Evolutionary conservation across 2,113 vertebrate species (phyloP), one percentile per base, ranked within the genome.

Genomic region (Dromaius novaehollandiae): DNA sequence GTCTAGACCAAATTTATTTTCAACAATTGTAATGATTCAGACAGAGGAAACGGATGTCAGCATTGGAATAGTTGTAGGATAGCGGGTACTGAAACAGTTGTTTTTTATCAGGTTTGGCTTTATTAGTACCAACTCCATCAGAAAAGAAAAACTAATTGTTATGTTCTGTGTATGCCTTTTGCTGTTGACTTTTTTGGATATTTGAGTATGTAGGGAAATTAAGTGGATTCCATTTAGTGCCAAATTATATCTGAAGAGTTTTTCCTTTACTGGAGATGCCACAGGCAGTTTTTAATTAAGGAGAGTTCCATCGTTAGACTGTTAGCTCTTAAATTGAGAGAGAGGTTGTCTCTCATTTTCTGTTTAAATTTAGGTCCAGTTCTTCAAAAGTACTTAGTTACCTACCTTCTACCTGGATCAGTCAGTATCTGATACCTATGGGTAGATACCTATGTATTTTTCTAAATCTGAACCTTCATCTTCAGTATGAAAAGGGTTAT

Each of bases 341-440:
- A 58, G 30, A 58, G 36, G 88, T 86, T 78, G 58, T 82, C 25
- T 95, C 71, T 82, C 28, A 68, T 91, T 93, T 96, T 91, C 89
- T 93, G 75, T 89, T 95, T 91, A 95, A 96, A 93, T 92, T 95
- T 95, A 93, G 87, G 93, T 60, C 80, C 48, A 2, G 1, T 86
- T 92, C 88, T 90, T 90, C 60, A 88, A 1, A 86, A 94, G 93
- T 95, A 88, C 94, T 87, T 0, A 1, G 80, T 96, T 96, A 90
- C 92, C 76, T 90, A 15, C 95, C 95, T 96, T 96, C 96, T 95
- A 93, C 93, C 91, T 65, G 90, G 68, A 91, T 95, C 95, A 96
- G 60, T 95, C 85, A 88, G 53, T 86, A 96, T 97, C 85, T 86
- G 95, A 93, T 96, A 32, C 78, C 38, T 77, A 68, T 65, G 85